Evolutionary conservation across 2,113 vertebrate species (phyloP).

Genomic region (Halcyon senegalensis): DNA sequence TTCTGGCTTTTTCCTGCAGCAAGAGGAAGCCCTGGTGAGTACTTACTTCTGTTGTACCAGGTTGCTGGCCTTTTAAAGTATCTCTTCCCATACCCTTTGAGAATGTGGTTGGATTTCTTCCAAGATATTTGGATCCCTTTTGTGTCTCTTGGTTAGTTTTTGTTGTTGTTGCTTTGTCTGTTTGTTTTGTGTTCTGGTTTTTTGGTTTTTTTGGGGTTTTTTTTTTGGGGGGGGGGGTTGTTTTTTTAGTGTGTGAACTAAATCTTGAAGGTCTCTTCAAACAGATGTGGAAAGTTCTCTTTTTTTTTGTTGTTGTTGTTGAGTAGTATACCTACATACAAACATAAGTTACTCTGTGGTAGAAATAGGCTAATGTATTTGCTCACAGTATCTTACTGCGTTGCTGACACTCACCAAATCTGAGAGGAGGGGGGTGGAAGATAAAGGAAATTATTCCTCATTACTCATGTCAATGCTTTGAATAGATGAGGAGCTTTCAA

Average conservation of each 20-base stretch:
- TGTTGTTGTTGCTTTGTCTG: no score
- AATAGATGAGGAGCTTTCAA: neutral
- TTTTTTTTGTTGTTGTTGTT: neutral
- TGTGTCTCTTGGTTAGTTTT: neutral
- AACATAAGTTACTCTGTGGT: neutral
- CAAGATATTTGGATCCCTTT: neutral
- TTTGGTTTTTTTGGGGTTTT: no score
- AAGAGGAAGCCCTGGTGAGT: neutral
- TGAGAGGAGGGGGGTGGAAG: fast-evolving
- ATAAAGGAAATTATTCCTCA: neutral
- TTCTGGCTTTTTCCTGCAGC: neutral
- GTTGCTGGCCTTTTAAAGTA: neutral
- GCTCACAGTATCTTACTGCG: neutral
- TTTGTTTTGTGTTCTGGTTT: neutral
- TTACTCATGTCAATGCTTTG: neutral
- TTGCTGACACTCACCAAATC: neutral
- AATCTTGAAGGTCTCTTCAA: neutral
- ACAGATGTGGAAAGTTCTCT: neutral
- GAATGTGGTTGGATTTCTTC: neutral
- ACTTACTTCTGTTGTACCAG: neutral
- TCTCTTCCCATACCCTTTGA: neutral
- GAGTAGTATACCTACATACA: neutral
- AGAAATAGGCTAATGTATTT: neutral
- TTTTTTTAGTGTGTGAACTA: neutral
- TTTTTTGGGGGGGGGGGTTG: no score